Base-by-base conservation (phyloP, 2,113 vertebrate species). In the Notiomystis cincta region DNA sequence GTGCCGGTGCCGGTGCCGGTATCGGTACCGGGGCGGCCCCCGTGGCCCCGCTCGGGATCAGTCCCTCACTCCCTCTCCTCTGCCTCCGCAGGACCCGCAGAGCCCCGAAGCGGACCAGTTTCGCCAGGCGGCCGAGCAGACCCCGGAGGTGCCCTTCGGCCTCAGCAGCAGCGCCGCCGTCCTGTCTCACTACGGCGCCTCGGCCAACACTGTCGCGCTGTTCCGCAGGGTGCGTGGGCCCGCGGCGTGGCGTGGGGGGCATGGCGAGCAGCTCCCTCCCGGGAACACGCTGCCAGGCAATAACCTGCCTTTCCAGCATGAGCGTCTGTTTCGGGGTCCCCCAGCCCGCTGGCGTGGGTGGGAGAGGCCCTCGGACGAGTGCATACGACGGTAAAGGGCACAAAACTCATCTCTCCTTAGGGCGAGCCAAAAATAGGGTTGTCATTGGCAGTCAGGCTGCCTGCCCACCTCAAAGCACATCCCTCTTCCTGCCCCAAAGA, bases 181-280 rank as follows among this genome's bases (percentile, higher is more conserved):
- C 42, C 98, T 98, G 98, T 91, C 95, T 6, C 96, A 98, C 79
- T 99, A 98, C 95, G 97, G 96, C 83, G 45, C 99, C 65, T 81
- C 96, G 24, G 95, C 95, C 0, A 98, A 97, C 94, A 97, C 98
- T 40, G 96, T 99, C 71, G 58, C 94, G 58, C 70, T 99, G 53
- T 99, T 99, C 94, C 98, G 99, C 87, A 98, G 97, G 98, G 99
- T 99, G 94, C 91, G 97, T 93, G 83, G 28, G 23, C 9, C 31
- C 64, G 54, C 38, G 33, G 35, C n/a, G 76, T 7, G 53, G 35
- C 25, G 4, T 1, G 20, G 7, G 37, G 5, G 20, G 3, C 16
- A 4, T 3, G n/a, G 3, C 9, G 14, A 14, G 64, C 33, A 7
- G 64, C 35, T 53, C 9, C 16, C 15, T 37, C 6, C n/a, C 12